Conservation (phyloP, 2,797 vertebrate genomes). For the Novumbra hubbsi region DNA sequence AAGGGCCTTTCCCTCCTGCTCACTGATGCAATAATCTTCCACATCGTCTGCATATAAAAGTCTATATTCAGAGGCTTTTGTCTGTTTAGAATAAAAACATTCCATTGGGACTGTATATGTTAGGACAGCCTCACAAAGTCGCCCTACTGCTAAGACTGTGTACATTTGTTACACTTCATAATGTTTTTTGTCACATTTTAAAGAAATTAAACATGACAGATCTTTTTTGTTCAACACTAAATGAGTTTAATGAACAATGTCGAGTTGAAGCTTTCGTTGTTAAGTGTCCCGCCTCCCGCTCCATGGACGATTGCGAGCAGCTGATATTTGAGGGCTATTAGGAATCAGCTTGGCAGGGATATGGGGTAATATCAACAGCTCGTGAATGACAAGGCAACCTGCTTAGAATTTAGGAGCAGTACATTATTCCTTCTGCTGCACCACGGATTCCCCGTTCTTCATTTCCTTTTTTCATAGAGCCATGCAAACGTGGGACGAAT, state of each 20-base stretch:
- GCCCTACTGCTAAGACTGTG: background rate
- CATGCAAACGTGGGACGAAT: background rate
- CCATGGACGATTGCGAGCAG: background rate
- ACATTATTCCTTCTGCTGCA: background rate
- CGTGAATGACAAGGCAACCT: constrained; percentile 9
- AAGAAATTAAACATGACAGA: background rate
- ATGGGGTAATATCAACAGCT: background rate
- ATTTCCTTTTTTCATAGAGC: background rate
- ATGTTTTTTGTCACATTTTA: no score
- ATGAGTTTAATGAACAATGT: background rate
- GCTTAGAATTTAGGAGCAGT: background rate
- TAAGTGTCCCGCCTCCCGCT: background rate
- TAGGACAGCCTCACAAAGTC: background rate
- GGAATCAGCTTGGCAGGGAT: constrained; percentile 1
- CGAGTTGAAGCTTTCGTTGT: background rate
- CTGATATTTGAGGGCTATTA: background rate
- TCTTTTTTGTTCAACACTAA: background rate
- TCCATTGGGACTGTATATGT: background rate
- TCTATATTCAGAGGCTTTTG: background rate
- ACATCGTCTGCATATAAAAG: constrained; percentile 11
- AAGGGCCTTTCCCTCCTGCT: constrained; percentile 6
- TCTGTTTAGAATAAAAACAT: background rate
- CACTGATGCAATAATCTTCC: background rate
- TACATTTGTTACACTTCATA: background rate
- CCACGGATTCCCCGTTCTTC: background rate